Conservation (phyloP, 2,113 vertebrate species). For the Cyanocitta stelleri region DNA sequence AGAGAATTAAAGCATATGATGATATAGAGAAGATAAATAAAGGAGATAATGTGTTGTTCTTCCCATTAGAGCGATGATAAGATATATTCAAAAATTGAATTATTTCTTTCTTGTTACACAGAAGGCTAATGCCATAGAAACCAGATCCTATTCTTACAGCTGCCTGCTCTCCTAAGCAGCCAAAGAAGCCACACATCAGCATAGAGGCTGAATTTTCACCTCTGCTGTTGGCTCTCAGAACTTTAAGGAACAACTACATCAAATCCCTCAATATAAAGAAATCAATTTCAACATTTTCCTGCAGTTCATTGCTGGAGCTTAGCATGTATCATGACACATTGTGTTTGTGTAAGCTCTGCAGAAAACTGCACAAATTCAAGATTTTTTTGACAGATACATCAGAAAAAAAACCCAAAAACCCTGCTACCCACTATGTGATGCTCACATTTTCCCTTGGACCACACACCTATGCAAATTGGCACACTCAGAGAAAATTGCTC, state of each 20-base stretch:
- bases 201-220: neutral
- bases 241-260: neutral
- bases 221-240: neutral
- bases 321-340: neutral
- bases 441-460: neutral
- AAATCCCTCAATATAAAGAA: neutral
- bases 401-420: neutral
- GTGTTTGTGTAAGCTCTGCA: neutral
- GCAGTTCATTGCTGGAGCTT: neutral
- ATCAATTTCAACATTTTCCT: neutral
- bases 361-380: neutral
- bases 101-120: neutral
- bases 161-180: neutral
- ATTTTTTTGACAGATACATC: neutral
- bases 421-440: neutral
- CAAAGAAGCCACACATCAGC: neutral
- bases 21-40: slow-evolving; percentile 45
- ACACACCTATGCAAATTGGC: neutral
- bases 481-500: neutral
- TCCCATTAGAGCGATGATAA: slow-evolving; percentile 18
- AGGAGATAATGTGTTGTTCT: slow-evolving; percentile 39
- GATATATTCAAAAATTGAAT: neutral
- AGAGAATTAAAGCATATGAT: slow-evolving; percentile 40
- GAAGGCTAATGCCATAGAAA: slow-evolving; percentile 32
- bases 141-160: neutral